A percentile compares a stretch with the other conserved stretches of the same genome.
These are phyloP conservation scores for Lutjanus erythropterus DNA, from an alignment of 2,113 vertebrate species.

Conservation along the genomic window DNA sequence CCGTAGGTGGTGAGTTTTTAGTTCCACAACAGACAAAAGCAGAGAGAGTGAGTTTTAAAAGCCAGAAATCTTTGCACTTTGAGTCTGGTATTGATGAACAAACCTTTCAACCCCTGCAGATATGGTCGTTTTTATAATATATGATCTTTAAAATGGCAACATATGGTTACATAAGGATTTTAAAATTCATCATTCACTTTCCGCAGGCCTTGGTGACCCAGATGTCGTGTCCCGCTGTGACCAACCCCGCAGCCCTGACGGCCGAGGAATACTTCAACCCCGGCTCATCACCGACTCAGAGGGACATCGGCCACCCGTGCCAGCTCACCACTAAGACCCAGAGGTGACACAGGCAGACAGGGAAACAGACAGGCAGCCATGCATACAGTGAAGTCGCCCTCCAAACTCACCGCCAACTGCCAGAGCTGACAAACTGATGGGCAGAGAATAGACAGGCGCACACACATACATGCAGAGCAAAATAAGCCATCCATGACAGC, in stretches of 20 bases:
- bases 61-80: not conserved
- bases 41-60: constrained; percentile 20
- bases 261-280: constrained; percentile 98
- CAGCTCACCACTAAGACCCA: constrained; percentile 99
- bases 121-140: not conserved
- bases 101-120: not conserved
- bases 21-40: not conserved
- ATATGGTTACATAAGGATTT: no score
- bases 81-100: not conserved
- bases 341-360: constrained; percentile 86
- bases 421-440: constrained; percentile 48
- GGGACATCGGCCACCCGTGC: constrained; percentile 95
- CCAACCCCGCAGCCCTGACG: constrained; percentile 94
- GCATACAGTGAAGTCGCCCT: constrained; percentile 1
- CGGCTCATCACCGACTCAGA: constrained; percentile 86
- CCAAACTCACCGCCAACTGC: constrained; percentile 9
- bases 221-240: constrained; percentile 88
- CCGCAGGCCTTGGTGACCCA: constrained; percentile 93
- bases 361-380: not conserved
- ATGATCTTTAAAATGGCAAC: not conserved
- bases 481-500: not conserved
- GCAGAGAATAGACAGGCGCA: not conserved
- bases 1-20: not conserved
- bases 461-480: constrained; percentile 6
- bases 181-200: not conserved